Conservation (phyloP, 2,888 invertebrate species). For the Sceliomorpha sp. region DNA sequence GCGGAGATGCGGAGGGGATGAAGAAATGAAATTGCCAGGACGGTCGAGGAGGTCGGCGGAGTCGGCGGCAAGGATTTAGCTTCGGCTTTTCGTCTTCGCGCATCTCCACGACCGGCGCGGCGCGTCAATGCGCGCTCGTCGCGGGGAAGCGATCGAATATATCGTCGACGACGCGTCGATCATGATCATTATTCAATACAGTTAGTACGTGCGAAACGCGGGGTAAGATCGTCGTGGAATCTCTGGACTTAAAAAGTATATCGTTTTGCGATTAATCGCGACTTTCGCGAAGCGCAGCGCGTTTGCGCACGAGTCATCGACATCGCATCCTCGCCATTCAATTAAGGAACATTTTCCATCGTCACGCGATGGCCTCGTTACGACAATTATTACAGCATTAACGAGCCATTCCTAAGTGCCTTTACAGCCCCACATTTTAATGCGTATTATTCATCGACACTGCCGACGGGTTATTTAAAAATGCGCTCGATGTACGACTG, state of each 20-base stretch:
- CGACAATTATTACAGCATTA: constrained; percentile 22
- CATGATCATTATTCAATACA: no score
- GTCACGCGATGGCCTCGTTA: constrained; percentile 35
- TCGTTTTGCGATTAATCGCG: no score
- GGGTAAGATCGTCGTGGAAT: no score
- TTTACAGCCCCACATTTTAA: not conserved
- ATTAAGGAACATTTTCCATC: constrained; percentile 16
- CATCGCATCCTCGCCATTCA: constrained; percentile 5
- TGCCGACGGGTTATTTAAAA: not conserved
- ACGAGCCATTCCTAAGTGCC: constrained; percentile 3
- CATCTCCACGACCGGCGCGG: not conserved
- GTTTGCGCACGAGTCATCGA: not conserved
- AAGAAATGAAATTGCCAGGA: constrained; percentile 13
- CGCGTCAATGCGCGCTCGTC: not conserved
- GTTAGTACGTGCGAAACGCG: no score
- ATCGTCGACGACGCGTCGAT: no score
- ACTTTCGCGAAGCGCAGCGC: no score
- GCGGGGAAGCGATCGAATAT: no score
- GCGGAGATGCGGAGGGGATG: constrained; percentile 7
- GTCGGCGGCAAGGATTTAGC: constrained; percentile 7
- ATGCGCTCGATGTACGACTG: not conserved
- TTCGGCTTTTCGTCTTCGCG: constrained; percentile 4
- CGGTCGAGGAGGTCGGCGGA: constrained; percentile 15
- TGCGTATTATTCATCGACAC: constrained; percentile 2
- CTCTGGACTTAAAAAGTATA: no score